Conservation (phyloP, 2,888 invertebrate species). For the Megaustenia siamemsis region DNA sequence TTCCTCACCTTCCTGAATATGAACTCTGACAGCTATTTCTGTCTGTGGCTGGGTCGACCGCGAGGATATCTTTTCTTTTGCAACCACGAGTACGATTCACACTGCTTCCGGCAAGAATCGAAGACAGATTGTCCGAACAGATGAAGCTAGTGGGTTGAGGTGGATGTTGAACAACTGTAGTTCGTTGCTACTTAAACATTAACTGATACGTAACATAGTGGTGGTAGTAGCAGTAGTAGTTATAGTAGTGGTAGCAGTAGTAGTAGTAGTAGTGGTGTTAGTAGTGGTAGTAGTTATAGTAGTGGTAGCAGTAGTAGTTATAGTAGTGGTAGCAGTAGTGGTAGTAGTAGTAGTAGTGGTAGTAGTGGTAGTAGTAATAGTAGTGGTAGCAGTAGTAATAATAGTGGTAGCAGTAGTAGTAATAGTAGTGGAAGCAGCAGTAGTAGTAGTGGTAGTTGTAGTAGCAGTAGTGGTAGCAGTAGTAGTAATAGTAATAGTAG, state of each 20-base stretch:
- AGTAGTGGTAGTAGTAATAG: slow-evolving; percentile 5
- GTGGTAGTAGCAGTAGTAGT: slow-evolving; percentile 4
- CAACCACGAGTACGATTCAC: too few species aligned
- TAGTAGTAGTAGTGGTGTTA: background rate
- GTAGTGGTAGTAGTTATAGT: slow-evolving; percentile 4
- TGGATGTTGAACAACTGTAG: too few species aligned
- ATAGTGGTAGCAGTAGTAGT: background rate
- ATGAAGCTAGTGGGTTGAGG: too few species aligned
- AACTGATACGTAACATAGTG: background rate
- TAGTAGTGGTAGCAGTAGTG: background rate
- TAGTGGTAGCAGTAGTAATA: background rate
- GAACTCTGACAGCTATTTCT: too few species aligned
- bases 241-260: background rate
- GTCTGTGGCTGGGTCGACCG: too few species aligned
- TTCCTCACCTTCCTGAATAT: too few species aligned
- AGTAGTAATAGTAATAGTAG: background rate
- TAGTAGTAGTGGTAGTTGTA: background rate
- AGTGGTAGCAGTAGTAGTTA: background rate
- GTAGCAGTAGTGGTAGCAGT: slow-evolving; percentile 1
- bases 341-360: background rate
- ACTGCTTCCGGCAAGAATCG: too few species aligned
- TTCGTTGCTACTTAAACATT: too few species aligned
- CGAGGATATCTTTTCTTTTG: too few species aligned
- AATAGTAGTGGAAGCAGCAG: background rate
- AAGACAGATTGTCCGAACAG: too few species aligned